Evolutionary conservation across 2,888 invertebrate species (phyloP).

Genomic region (Lysandra coridon): DNA sequence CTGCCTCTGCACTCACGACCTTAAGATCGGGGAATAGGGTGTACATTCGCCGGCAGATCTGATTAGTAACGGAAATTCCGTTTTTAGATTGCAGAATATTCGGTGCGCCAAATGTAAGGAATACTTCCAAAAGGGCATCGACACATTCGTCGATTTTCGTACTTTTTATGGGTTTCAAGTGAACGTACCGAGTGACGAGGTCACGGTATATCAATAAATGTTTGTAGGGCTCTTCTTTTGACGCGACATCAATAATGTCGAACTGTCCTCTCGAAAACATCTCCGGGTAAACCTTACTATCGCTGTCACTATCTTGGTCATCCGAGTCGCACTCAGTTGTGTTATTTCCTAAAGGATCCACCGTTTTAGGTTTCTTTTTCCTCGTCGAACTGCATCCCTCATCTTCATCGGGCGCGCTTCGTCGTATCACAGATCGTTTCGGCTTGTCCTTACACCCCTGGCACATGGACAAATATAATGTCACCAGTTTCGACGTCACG

Average conservation of each 20-base stretch:
- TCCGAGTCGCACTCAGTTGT: slow-evolving; percentile 32
- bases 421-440: background rate
- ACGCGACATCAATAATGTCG: slow-evolving; percentile 53
- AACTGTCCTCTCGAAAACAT: slow-evolving; percentile 56
- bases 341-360: slow-evolving; percentile 36
- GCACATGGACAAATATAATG: slow-evolving; percentile 54
- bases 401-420: background rate
- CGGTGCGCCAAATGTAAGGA: slow-evolving; percentile 58
- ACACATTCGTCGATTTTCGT: slow-evolving; percentile 51
- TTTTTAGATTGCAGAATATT: slow-evolving; percentile 62
- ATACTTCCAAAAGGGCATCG: slow-evolving; percentile 54
- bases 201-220: slow-evolving; percentile 57
- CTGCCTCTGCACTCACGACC: slow-evolving; percentile 48
- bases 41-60: slow-evolving; percentile 53
- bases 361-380: background rate
- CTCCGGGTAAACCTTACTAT: slow-evolving; percentile 47
- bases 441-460: slow-evolving; percentile 50
- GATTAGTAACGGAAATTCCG: slow-evolving; percentile 50
- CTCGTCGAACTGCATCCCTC: background rate
- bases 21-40: slow-evolving; percentile 50
- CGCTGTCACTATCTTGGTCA: slow-evolving; percentile 26
- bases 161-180: slow-evolving; percentile 54
- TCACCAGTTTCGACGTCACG: slow-evolving; percentile 53
- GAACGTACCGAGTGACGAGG: slow-evolving; percentile 52
- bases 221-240: slow-evolving; percentile 52